Conservation (phyloP, 2,797 vertebrate genomes). For the Labroides dimidiatus region DNA sequence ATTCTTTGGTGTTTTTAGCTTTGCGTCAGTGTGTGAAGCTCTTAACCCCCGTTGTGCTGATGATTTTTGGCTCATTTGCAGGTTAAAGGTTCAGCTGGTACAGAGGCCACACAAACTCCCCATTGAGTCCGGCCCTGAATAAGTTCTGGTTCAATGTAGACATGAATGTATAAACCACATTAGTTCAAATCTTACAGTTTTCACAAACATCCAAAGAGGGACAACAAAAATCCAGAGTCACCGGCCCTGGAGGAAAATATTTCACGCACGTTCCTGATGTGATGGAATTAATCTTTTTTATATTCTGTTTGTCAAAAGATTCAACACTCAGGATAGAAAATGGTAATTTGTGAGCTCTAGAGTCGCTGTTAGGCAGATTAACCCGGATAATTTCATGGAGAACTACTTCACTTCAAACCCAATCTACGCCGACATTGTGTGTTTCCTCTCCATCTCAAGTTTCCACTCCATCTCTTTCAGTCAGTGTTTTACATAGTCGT, state of each 20-base stretch:
- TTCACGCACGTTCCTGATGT: background rate
- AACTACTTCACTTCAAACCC: background rate
- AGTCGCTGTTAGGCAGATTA: background rate
- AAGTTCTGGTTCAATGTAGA: too few species aligned
- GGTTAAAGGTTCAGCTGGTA: too few species aligned
- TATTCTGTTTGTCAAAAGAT: background rate
- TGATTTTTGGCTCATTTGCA: too few species aligned
- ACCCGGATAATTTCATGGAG: background rate
- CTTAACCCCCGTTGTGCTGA: too few species aligned
- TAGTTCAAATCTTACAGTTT: too few species aligned
- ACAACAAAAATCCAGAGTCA: too few species aligned
- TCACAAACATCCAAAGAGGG: too few species aligned
- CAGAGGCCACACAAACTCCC: too few species aligned
- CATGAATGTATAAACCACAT: too few species aligned
- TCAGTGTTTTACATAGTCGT: slow-evolving; percentile 37
- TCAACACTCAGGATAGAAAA: background rate
- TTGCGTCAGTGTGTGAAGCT: too few species aligned
- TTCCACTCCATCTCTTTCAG: slow-evolving; percentile 15
- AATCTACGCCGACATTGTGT: background rate
- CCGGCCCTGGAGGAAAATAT: background rate
- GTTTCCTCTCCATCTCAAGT: slow-evolving; percentile 1
- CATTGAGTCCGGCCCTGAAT: too few species aligned
- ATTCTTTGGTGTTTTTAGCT: too few species aligned
- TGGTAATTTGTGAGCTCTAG: background rate
- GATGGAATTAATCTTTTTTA: background rate